Evolutionary conservation across 2,888 invertebrate species (phyloP).

Genomic region (Nymphalis c-album): DNA sequence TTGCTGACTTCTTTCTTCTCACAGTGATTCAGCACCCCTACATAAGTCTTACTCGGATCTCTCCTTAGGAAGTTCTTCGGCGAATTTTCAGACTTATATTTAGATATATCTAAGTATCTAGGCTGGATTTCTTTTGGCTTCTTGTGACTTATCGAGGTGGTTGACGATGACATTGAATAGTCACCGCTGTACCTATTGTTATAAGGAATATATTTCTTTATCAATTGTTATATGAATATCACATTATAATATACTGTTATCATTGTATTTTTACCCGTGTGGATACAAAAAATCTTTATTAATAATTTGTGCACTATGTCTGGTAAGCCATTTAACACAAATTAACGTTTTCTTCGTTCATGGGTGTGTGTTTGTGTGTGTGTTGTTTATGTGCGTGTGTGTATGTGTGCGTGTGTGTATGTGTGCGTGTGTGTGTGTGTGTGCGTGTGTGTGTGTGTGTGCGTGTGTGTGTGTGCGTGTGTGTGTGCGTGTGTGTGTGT

Average conservation of each 20-base stretch:
- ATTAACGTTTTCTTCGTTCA: no score
- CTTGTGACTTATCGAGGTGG: conserved; percentile 63
- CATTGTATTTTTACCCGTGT: no score
- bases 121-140: conserved; percentile 59
- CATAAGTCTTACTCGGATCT: conserved; percentile 81
- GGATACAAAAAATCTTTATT: no score
- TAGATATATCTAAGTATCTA: conserved; percentile 83
- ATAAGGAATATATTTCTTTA: not conserved
- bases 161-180: conserved; percentile 76
- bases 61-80: conserved; percentile 76
- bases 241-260: no score
- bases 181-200: conserved; percentile 73
- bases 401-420: no score
- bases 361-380: not conserved
- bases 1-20: conserved; percentile 53
- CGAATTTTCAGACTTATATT: conserved; percentile 79
- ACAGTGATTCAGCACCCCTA: conserved; percentile 56
- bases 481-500: not conserved
- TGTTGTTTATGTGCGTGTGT: not conserved
- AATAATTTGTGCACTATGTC: no score
- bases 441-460: not conserved
- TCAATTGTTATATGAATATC: no score
- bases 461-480: not conserved
- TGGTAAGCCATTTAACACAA: no score
- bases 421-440: no score